A percentile compares a stretch with the other conserved stretches of the same genome.
phyloP scores from a whole-genome alignment of 2,797 vertebrate genomes.

The Parauchenoglanis ngamensis region DNA sequence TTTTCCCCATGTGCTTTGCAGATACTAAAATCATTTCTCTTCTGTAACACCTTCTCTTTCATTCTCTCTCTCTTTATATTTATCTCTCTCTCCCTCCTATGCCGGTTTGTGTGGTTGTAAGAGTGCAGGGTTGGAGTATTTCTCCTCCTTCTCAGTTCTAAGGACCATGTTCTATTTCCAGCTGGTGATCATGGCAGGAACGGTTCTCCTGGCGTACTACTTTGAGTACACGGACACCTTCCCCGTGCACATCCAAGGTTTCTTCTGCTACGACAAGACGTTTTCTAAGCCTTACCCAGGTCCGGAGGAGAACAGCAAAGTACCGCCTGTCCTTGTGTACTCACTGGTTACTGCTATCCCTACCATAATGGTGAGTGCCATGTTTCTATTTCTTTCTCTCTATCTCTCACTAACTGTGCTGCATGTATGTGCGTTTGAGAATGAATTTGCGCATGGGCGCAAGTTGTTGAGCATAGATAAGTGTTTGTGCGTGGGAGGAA shows the following conservation, averaged over 20 bases:
- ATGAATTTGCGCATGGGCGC: conserved; percentile 36
- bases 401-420: background rate
- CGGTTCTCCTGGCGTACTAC: conserved; percentile 81
- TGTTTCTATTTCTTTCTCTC: conserved; percentile 5
- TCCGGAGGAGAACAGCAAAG: conserved; percentile 77
- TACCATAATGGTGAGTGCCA: conserved; percentile 75
- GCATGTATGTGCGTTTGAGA: background rate
- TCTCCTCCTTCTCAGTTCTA: conserved; percentile 46
- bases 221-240: conserved; percentile 84
- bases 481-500: conserved; percentile 12
- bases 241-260: conserved; percentile 80
- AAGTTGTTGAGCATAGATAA: conserved; percentile 14
- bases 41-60: background rate
- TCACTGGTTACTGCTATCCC: conserved; percentile 78
- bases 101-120: conserved; percentile 40
- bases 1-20: conserved; percentile 21
- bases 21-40: conserved; percentile 11
- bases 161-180: conserved; percentile 69
- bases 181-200: conserved; percentile 81
- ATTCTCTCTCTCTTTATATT: conserved; percentile 32
- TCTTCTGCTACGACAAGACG: conserved; percentile 81
- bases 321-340: conserved; percentile 77
- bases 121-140: conserved; percentile 42
- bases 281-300: conserved; percentile 83
- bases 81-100: conserved; percentile 34